Conservation (phyloP, 1,140 invertebrate genomes). For the Ganaspis sp. region DNA sequence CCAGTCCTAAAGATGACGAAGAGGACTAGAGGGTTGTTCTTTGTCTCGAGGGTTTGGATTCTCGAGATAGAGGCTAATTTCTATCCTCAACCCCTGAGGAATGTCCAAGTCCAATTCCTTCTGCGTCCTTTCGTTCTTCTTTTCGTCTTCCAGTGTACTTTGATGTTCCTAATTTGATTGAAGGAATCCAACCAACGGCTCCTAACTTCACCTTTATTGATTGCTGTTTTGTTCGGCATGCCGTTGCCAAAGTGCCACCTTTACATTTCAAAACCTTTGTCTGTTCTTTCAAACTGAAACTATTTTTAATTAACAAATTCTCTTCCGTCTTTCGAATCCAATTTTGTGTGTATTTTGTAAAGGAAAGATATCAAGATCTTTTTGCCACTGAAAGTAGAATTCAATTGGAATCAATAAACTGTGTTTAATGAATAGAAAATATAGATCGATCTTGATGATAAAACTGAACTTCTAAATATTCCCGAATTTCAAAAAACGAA, state of each 20-base stretch:
- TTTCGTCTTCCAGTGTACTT: constrained; percentile 70
- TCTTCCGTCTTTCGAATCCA: not conserved
- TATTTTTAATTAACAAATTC: constrained; percentile 21
- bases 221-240: constrained; percentile 71
- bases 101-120: constrained; percentile 55
- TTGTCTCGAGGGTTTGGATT: constrained; percentile 73
- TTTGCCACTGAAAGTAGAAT: too few relatives aligned
- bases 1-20: constrained; percentile 33
- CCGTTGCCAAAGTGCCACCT: constrained; percentile 43
- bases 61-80: constrained; percentile 75
- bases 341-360: too few relatives aligned
- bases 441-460: too few relatives aligned
- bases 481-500: too few relatives aligned
- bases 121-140: constrained; percentile 61
- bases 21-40: constrained; percentile 54
- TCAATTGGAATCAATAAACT: too few relatives aligned
- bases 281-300: constrained; percentile 31
- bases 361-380: too few relatives aligned
- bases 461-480: too few relatives aligned
- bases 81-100: constrained; percentile 70
- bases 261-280: constrained; percentile 52
- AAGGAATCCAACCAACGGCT: constrained; percentile 75
- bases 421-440: too few relatives aligned
- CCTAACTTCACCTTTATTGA: constrained; percentile 75
- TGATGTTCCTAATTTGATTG: constrained; percentile 78